Evolutionary conservation across 2,113 vertebrate genomes (phyloP).

Genomic region (Callithrix jacchus): DNA sequence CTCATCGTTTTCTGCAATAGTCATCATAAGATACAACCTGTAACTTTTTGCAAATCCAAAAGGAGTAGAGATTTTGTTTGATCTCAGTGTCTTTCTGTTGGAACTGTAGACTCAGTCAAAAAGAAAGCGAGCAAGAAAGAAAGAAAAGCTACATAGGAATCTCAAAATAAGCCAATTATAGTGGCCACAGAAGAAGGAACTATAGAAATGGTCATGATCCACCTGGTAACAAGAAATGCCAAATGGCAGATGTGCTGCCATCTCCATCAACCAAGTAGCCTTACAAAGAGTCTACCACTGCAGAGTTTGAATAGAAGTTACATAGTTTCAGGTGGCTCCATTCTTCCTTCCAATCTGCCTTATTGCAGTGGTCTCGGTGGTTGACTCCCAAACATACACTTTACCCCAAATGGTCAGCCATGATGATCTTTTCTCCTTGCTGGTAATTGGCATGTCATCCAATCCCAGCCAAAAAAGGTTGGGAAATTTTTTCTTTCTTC

Average conservation of each 20-base stretch:
- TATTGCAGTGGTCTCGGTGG: not conserved
- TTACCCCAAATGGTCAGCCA: not conserved
- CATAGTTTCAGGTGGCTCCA: fast-evolving
- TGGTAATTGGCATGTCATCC: not conserved
- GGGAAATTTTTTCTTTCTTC: not conserved
- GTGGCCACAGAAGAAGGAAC: not conserved
- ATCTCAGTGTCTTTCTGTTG: not conserved
- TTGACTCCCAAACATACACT: not conserved
- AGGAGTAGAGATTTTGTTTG: not conserved
- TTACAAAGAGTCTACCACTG: not conserved
- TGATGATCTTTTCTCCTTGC: not conserved
- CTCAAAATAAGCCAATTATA: not conserved
- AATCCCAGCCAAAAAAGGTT: not conserved
- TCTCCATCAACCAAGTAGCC: not conserved
- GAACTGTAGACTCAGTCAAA: not conserved
- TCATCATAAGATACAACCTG: not conserved
- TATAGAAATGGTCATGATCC: not conserved
- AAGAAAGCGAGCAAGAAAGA: not conserved
- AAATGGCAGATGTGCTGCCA: not conserved
- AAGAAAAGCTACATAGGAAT: not conserved
- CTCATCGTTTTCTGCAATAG: constrained; percentile 10
- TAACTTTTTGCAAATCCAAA: not conserved
- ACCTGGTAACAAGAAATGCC: not conserved
- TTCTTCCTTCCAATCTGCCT: not conserved
- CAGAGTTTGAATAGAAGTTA: not conserved